Conservation (phyloP, 2,797 vertebrate species). For the Lacerta agilis region DNA sequence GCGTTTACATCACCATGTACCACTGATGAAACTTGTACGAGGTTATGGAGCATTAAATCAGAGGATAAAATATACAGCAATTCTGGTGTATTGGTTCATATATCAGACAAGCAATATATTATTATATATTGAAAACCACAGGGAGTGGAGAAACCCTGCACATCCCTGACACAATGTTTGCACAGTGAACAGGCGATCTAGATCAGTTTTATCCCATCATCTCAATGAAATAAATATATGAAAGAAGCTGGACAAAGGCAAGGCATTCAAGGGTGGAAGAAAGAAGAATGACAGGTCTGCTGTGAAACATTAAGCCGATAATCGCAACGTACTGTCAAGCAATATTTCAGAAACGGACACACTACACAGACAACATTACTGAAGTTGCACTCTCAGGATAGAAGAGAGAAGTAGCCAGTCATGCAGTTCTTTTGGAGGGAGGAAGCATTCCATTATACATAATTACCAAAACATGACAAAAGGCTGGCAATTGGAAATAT, state of each 20-base stretch:
- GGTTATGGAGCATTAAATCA: background rate
- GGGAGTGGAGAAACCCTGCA: background rate
- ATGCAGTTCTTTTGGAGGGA: background rate
- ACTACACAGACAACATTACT: background rate
- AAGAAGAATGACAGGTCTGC: constrained; percentile 17
- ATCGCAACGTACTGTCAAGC: constrained; percentile 14
- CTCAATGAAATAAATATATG: background rate
- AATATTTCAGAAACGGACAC: background rate
- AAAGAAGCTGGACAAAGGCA: constrained; percentile 11
- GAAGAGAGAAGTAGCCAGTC: background rate
- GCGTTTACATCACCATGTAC: background rate
- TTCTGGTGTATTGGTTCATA: background rate
- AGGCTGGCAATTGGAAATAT: too few species aligned
- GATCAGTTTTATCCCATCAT: constrained; percentile 8
- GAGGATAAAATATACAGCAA: background rate
- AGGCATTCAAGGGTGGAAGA: constrained; percentile 16
- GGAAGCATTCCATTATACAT: background rate
- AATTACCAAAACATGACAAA: background rate
- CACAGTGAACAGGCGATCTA: background rate
- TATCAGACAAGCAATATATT: background rate
- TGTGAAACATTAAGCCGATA: constrained; percentile 17
- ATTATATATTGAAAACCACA: background rate
- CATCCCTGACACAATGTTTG: background rate
- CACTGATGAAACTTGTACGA: background rate
- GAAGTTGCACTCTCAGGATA: background rate